Evolutionary conservation across 2,113 vertebrate genomes (phyloP).

Genomic region (Caretta caretta): DNA sequence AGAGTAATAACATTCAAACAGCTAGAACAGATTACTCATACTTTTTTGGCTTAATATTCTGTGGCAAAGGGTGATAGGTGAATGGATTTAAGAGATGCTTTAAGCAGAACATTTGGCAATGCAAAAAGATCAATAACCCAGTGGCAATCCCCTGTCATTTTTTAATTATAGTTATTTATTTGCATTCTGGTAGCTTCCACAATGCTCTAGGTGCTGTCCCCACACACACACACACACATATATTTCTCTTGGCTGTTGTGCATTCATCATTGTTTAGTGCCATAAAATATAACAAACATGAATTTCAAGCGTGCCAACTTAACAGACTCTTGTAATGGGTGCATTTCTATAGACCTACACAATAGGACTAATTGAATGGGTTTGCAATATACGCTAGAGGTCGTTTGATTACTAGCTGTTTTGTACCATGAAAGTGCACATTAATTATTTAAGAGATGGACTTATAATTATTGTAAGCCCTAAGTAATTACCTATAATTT

Average conservation of each 20-base stretch:
- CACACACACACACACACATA: not conserved
- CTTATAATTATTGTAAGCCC: conserved; percentile 83
- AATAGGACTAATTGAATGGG: conserved; percentile 81
- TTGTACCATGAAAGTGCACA: conserved; percentile 78
- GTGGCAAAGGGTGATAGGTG: not conserved
- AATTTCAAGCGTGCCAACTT: conserved; percentile 55
- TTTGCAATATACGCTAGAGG: conserved; percentile 75
- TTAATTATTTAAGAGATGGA: conserved; percentile 85
- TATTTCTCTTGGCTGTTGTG: not conserved
- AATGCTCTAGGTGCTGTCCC: not conserved
- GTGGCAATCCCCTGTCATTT: not conserved
- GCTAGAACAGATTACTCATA: not conserved
- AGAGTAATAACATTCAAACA: fast-evolving
- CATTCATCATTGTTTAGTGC: conserved; percentile 60
- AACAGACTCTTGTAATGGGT: conserved; percentile 75
- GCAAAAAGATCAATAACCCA: not conserved
- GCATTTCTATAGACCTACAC: conserved; percentile 75
- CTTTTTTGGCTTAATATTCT: not conserved
- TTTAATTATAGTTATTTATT: not conserved
- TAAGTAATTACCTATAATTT: conserved; percentile 84
- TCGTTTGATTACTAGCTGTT: conserved; percentile 80
- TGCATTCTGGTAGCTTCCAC: not conserved
- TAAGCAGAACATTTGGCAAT: not conserved
- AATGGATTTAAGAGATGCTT: not conserved
- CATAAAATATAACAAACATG: conserved; percentile 55